Base-by-base conservation (phyloP, 2,797 vertebrate genomes). In the Sciaenops ocellatus region DNA sequence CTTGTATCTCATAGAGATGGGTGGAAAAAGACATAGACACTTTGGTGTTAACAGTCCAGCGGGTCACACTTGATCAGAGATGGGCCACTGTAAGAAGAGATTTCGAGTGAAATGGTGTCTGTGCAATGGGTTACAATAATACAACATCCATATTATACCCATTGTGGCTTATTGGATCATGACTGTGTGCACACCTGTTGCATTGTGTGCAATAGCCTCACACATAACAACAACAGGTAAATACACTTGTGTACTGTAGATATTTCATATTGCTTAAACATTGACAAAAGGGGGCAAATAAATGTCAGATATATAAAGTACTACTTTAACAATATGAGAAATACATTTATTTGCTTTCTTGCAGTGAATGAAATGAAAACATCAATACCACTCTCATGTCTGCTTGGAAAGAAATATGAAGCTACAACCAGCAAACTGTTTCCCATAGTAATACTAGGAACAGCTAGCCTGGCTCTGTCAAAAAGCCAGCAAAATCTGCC, bases 41-140 rank as follows among this genome's bases (percentile, higher is more conserved):
- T 26, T 63, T 3, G 48, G 4, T 68, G 66, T 80, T 74, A 80
- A 78, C 55, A 52, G n/a, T 72, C 41, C 24, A 30, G 51, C 55
- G 62, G 61, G 67, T 83, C 74, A 66, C 42, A 20, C 54, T 69
- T 51, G 64, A 69, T 75, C 78, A 79, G 15, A 70, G 48, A 79
- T 50, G 44, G 12, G 47, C 56, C 78, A 71, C 51, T 86, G 50
- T 56, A 72, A 28, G 52, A 22, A 60, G 26, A 71, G 8, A 22
- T n/a, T 73, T 15, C 69, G 69, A 57, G 17, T 59, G 30, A 60
- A 85, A 73, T 48, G 61, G 17, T 73, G 26, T 73, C 30, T 46
- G 34, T 64, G 44, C n/a, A 62, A 30, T 55, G 30, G 68, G 10
- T 65, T 67, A 28, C 44, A 10, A 41, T 71, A 67, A 82, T 57